These are phyloP conservation scores for Calcarius lapponicus DNA, from an alignment of 2,797 vertebrate genomes.

Conservation along the genomic window DNA sequence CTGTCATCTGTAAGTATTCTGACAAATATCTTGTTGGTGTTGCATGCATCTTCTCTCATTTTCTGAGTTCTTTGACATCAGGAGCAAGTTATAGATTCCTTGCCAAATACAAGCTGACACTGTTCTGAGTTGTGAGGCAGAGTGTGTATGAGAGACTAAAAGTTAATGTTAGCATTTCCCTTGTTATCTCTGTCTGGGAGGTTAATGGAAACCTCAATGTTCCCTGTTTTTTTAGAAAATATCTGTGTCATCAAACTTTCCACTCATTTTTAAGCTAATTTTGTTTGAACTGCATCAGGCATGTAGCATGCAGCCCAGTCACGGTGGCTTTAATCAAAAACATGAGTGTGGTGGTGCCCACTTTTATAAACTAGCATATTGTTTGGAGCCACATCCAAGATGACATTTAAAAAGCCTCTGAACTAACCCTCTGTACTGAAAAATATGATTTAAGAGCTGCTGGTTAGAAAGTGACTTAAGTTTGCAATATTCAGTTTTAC, in stretches of 20 bases:
- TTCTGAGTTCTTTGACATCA: not conserved
- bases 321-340: not conserved
- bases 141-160: not conserved
- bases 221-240: not conserved
- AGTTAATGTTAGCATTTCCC: not conserved
- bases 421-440: not conserved
- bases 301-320: not conserved
- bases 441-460: not conserved
- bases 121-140: not conserved
- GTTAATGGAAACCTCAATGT: not conserved
- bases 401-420: not conserved
- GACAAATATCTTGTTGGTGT: not conserved
- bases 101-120: not conserved
- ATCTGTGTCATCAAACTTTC: not conserved
- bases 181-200: not conserved
- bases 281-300: not conserved
- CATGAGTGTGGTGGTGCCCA: not conserved
- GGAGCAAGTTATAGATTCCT: not conserved
- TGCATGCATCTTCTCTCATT: not conserved
- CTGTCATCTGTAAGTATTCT: not conserved
- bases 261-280: not conserved
- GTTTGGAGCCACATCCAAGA: not conserved
- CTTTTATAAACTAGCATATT: not conserved
- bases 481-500: not conserved
- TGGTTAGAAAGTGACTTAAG: not conserved